Percentiles rank a stretch among this genome's conserved stretches.
phyloP scores from a whole-genome alignment of 2,888 invertebrate genomes.

The Thysanoteuthis rhombus region DNA sequence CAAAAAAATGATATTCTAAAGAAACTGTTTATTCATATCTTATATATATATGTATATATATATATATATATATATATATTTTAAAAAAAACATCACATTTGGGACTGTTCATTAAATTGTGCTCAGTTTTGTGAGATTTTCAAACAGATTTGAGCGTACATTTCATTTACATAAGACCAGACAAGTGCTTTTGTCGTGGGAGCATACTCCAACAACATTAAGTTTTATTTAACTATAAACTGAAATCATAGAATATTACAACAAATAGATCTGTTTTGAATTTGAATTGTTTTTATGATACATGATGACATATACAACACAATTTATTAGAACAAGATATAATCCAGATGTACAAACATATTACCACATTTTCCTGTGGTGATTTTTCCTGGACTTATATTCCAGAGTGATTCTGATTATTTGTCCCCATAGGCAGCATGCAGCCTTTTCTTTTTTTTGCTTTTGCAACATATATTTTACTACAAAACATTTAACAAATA shows the following conservation, averaged over 20 bases:
- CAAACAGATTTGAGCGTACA: not conserved
- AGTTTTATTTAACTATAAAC: not conserved
- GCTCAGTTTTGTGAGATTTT: not conserved
- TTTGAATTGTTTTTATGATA: slow-evolving; percentile 12
- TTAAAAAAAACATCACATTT: not conserved
- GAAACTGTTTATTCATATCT: not conserved
- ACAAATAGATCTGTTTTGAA: slow-evolving; percentile 1
- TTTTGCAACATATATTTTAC: not conserved
- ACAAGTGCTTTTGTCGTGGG: not conserved
- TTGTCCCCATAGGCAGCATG: not conserved
- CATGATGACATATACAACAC: slow-evolving; percentile 12
- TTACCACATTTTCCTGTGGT: not conserved
- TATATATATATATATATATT: not conserved
- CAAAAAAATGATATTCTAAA: not conserved
- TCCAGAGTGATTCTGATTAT: not conserved
- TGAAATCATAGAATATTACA: not conserved
- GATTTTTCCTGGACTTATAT: not conserved
- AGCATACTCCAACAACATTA: not conserved
- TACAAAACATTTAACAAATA: not conserved
- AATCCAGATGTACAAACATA: not conserved
- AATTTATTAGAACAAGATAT: not conserved
- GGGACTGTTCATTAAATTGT: not conserved
- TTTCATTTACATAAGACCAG: not conserved
- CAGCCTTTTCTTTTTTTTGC: not conserved
- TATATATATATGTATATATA: not conserved